Base-by-base conservation (phyloP, 2,888 invertebrate species). In the Strigamia transsilvanica region DNA sequence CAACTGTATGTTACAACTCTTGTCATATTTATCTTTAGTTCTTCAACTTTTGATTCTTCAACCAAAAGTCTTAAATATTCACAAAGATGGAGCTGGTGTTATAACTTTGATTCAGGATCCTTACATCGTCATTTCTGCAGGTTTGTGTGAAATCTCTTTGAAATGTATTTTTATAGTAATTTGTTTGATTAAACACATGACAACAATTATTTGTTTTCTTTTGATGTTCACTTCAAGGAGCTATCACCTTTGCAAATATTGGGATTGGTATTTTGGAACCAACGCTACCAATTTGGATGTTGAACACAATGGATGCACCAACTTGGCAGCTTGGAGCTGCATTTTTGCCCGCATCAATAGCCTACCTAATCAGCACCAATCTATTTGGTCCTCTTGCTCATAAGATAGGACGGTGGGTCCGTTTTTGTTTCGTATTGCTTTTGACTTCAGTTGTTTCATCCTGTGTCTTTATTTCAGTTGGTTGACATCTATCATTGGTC, bases 201-300 rank as follows among this genome's bases (percentile, higher is more conserved):
- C n/a, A n/a, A n/a, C n/a, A n/a, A n/a, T n/a, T n/a, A n/a, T n/a
- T n/a, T n/a, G n/a, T n/a, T n/a, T n/a, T n/a, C n/a, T n/a, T n/a
- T n/a, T n/a, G n/a, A n/a, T n/a, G n/a, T n/a, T 66, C n/a, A n/a
- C n/a, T 81, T 51, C 84, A 87, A 95, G 95, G 96, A 81, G 95
- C 96, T 4, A 96, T 97, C 84, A 99, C 99, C 0, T 98, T 99
- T 88, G 99, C 98, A 2, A 99, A 99, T 88, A 96, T 98, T 91
- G 99, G 99, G 38, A 99, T 99, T 82, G 99, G 99, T 0, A 99
- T 99, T 97, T 89, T 99, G 89, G 99, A 99, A 87, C 99, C 99
- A 0, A 97, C 98, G n/a, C 89, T 99, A 61, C 99, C 99, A 0
- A 93, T 99, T 83, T 99, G 99, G 97, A 99, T 99, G 99, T 97